These are phyloP conservation scores for Hippolais icterina DNA, from an alignment of 2,113 vertebrate species.

Conservation along the genomic window DNA sequence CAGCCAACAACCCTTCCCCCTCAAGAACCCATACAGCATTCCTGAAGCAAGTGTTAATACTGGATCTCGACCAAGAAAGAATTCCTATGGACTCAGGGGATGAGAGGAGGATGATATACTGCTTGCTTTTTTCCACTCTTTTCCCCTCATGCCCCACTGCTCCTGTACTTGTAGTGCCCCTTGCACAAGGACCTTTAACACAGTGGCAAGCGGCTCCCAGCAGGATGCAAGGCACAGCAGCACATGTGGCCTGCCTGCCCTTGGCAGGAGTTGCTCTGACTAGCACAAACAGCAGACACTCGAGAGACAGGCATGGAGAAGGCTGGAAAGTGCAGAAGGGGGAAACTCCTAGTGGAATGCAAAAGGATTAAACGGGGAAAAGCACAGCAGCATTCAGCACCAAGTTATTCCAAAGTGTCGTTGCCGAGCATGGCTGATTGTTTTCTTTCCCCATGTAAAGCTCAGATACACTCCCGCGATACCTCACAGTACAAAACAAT, in stretches of 20 bases:
- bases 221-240: not conserved
- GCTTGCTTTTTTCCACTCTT: not conserved
- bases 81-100: not conserved
- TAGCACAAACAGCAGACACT: not conserved
- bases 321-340: not conserved
- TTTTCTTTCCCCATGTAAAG: not conserved
- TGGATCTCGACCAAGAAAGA: slow-evolving; percentile 8
- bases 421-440: not conserved
- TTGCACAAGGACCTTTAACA: not conserved
- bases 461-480: not conserved
- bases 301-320: not conserved
- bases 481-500: not conserved
- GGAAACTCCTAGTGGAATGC: not conserved
- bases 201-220: accelerated
- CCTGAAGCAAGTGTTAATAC: slow-evolving; percentile 17
- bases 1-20: not conserved
- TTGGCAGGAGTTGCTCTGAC: not conserved
- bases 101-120: not conserved
- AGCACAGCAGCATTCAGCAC: not conserved
- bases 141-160: not conserved
- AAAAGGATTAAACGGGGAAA: not conserved
- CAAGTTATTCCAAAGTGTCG: not conserved
- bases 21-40: not conserved
- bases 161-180: not conserved
- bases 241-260: not conserved